Conservation (phyloP, 2,888 invertebrate species). For the Napeogenes inachia region DNA sequence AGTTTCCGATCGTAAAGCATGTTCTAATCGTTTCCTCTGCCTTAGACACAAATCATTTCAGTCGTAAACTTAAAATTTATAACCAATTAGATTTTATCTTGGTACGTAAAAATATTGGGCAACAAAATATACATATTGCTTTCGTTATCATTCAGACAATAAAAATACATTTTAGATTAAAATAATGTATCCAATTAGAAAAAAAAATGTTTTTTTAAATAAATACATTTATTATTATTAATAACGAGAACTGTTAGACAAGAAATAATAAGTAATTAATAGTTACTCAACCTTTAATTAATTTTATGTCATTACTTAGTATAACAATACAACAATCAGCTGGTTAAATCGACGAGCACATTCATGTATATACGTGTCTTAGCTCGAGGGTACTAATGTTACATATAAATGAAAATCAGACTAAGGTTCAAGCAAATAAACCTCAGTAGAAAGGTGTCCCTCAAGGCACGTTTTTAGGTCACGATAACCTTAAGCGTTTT, state of each 20-base stretch:
- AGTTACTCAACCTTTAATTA: not conserved
- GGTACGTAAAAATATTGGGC: not conserved
- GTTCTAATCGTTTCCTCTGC: constrained; percentile 9
- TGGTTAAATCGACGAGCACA: not conserved
- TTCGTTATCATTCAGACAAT: not conserved
- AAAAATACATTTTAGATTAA: no score
- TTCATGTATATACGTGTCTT: not conserved
- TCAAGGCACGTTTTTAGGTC: constrained; percentile 4
- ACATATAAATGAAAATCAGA: constrained; percentile 2
- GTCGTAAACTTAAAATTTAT: constrained; percentile 2
- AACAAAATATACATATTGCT: not conserved
- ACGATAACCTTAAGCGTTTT: constrained; percentile 8
- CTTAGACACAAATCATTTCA: not conserved
- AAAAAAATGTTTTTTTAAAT: no score
- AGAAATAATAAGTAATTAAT: not conserved
- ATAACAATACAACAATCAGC: not conserved
- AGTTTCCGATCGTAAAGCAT: constrained; percentile 14
- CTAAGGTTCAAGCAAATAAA: constrained; percentile 1
- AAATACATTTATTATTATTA: not conserved
- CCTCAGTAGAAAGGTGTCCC: constrained; percentile 2
- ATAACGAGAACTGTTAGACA: not conserved
- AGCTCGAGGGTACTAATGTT: not conserved
- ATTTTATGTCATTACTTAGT: not conserved
- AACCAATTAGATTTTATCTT: constrained; percentile 3
- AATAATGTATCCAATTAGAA: no score